Base-by-base conservation (phyloP, 1,140 invertebrate genomes). In the Pseudomyrmex flavicornis region DNA sequence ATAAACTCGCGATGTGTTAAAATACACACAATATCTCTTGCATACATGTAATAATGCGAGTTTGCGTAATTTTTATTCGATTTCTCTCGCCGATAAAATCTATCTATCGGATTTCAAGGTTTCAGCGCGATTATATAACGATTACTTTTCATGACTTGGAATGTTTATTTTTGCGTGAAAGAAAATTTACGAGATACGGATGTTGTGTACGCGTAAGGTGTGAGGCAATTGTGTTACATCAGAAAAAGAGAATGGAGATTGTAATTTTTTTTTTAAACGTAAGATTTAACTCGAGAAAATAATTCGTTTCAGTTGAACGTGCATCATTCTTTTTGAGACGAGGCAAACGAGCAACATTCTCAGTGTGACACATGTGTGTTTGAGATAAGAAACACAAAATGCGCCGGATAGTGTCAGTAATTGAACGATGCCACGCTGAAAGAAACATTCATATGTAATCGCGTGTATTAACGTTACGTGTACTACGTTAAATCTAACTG, bases 271-370 rank as follows among this genome's bases (percentile, higher is more conserved):
- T 56, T 20, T 73, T 10, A 75, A 20, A 13, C 76, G 2, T 2
- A 26, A 1, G 50, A 22, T 76, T 48, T 59, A 35, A 79, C 7
- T 17, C 22, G 10, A 17, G 65, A n/a, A 79, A 59, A 70, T 26
- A 15, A 70, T 69, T 70, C 12, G 44, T 79, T 70, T 17, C 54
- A 48, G 20, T 80, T n/a, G 20, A 79, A 79, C 48, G n/a, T 22
- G 15, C 62, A 79, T 79, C 52, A 59, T 61, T 59, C 7, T 35
- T 3, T 54, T 59, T n/a, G 20, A 13, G 26, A 48, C 22, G 1
- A 44, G 10, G 2, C 12, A 26, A 48, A 70, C n/a, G n/a, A 58
- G 10, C 12, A 58, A 70, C 5, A n/a, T 66, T 54, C 5, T 35
- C 2, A 44, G 12, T 17, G 48, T 20, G 26, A 50, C 46, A 20